These are phyloP conservation scores for Tetropium fuscum DNA, from an alignment of 2,888 invertebrate species.

Conservation along the genomic window DNA sequence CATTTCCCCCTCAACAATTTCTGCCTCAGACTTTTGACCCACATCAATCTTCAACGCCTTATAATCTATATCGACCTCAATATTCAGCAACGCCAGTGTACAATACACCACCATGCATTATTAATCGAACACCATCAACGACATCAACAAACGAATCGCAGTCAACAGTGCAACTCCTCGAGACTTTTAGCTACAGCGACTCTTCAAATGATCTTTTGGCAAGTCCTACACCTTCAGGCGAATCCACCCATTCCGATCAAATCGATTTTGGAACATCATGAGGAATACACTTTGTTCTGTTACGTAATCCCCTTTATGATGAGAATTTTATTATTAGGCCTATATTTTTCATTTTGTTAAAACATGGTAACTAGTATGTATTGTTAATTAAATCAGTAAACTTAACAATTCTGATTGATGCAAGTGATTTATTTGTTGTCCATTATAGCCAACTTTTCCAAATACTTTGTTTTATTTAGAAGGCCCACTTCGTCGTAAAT, in stretches of 20 bases:
- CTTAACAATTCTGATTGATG: constrained; percentile 1
- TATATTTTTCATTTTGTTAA: too few species aligned
- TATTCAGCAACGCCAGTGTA: background rate
- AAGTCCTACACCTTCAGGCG: constrained; percentile 1
- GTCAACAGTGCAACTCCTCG: background rate
- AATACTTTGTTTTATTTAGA: too few species aligned
- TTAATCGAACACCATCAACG: too few species aligned
- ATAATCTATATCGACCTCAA: constrained; percentile 1
- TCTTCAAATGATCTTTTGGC: background rate
- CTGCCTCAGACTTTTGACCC: background rate
- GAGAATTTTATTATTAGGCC: too few species aligned
- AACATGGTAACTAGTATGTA: too few species aligned
- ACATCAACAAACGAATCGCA: background rate
- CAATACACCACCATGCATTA: background rate
- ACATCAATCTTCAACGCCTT: background rate
- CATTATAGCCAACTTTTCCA: too few species aligned
- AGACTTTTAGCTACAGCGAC: constrained; percentile 2
- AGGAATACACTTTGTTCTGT: too few species aligned
- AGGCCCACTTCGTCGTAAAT: too few species aligned
- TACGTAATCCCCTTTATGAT: too few species aligned
- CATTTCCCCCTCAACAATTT: constrained; percentile 2
- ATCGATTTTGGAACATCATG: background rate
- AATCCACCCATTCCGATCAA: background rate
- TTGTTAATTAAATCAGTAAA: background rate
- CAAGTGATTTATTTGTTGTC: background rate